These are phyloP conservation scores for Polyommatus icarus DNA, from an alignment of 2,888 invertebrate genomes.

Conservation along the genomic window DNA sequence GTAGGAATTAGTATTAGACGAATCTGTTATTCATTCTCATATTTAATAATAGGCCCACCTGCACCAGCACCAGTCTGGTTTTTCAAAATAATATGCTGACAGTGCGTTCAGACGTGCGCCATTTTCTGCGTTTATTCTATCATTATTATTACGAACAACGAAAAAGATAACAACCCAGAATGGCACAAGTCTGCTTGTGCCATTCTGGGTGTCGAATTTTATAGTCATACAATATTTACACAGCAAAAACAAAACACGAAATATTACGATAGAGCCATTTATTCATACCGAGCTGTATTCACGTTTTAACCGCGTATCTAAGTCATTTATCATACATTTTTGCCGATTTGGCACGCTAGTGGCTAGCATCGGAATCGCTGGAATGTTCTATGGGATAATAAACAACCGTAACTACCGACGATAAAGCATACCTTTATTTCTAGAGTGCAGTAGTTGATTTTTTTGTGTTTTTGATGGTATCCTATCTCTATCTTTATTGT, in stretches of 20 bases:
- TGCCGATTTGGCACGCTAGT: conserved; percentile 27
- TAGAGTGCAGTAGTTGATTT: not conserved
- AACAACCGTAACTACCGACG: not conserved
- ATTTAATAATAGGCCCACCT: too few species aligned
- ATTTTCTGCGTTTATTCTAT: too few species aligned
- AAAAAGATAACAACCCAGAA: too few species aligned
- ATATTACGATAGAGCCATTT: conserved; percentile 9
- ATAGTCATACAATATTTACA: conserved; percentile 1
- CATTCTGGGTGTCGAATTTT: not conserved
- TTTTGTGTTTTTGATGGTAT: not conserved
- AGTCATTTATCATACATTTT: conserved; percentile 19
- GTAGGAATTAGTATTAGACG: too few species aligned
- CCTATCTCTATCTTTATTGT: too few species aligned
- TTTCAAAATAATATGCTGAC: too few species aligned
- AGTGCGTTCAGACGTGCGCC: too few species aligned
- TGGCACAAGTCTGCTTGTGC: too few species aligned
- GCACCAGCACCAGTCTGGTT: too few species aligned
- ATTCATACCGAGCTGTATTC: conserved; percentile 15
- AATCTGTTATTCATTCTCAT: too few species aligned
- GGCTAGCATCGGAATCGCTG: not conserved
- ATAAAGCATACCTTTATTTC: not conserved
- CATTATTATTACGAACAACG: too few species aligned
- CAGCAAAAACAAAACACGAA: conserved; percentile 10
- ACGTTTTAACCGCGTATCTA: conserved; percentile 19
- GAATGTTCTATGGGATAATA: conserved; percentile 24